phyloP scores from a whole-genome alignment of 2,113 vertebrate genomes.

The Podocnemis expansa region DNA sequence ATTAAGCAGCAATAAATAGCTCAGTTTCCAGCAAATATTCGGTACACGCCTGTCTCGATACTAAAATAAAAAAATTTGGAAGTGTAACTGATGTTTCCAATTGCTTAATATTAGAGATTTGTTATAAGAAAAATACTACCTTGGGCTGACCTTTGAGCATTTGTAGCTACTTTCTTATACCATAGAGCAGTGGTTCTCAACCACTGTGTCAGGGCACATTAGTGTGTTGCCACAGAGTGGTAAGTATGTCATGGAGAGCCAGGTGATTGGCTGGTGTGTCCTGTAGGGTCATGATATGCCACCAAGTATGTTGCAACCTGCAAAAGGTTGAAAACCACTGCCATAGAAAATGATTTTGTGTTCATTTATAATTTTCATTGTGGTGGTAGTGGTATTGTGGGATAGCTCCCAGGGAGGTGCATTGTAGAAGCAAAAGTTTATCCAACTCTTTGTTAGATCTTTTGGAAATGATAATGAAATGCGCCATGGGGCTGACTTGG shows the following conservation, averaged over 20 bases:
- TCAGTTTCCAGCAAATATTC: conserved; percentile 49
- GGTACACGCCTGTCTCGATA: conserved; percentile 55
- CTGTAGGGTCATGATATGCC: too few species aligned
- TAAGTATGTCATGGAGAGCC: too few species aligned
- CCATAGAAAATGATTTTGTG: conserved; percentile 53
- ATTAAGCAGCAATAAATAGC: conserved; percentile 66
- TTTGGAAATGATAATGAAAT: conserved; percentile 14
- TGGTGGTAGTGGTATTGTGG: conserved; percentile 25
- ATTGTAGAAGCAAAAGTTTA: conserved; percentile 40
- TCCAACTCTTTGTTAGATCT: conserved; percentile 45
- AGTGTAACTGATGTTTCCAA: conserved; percentile 62
- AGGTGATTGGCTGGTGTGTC: too few species aligned
- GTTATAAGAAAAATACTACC: conserved; percentile 55
- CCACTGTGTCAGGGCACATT: too few species aligned
- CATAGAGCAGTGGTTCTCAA: neutral
- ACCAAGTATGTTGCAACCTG: too few species aligned
- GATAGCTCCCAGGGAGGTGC: conserved; percentile 25
- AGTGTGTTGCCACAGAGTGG: too few species aligned
- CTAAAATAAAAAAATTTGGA: conserved; percentile 45
- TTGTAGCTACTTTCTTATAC: conserved; percentile 50
- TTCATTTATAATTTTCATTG: conserved; percentile 54
- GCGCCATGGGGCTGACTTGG: neutral
- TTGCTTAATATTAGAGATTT: conserved; percentile 61
- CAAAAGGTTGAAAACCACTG: neutral
- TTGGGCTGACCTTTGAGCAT: conserved; percentile 57